phyloP scores from a whole-genome alignment of 2,888 invertebrate genomes.

The Lydus trimaculatus region DNA sequence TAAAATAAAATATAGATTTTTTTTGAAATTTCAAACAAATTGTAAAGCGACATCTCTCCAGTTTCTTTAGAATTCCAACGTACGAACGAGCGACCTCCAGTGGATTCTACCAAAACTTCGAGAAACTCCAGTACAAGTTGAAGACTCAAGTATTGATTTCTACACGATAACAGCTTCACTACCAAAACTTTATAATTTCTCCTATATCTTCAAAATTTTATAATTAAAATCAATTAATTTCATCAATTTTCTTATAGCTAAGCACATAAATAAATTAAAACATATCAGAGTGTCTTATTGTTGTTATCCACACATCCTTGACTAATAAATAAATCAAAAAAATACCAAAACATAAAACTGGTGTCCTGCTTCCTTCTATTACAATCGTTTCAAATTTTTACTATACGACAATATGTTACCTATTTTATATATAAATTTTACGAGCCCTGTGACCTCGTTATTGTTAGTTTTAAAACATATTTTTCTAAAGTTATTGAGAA shows the following conservation, averaged over 20 bases:
- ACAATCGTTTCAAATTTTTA: not conserved
- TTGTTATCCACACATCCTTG: too few species aligned
- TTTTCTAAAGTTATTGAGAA: conserved; percentile 15
- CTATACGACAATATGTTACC: not conserved
- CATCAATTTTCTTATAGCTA: too few species aligned
- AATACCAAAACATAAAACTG: too few species aligned
- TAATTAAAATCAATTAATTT: too few species aligned
- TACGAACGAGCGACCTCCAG: not conserved
- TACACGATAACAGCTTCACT: not conserved
- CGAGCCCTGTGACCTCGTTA: conserved; percentile 18
- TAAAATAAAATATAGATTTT: not conserved
- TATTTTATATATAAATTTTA: conserved; percentile 14
- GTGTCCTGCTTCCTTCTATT: not conserved
- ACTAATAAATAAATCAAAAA: too few species aligned
- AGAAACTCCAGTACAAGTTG: not conserved
- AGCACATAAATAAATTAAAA: too few species aligned
- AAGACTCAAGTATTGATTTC: not conserved
- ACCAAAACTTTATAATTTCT: too few species aligned
- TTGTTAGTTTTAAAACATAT: conserved; percentile 11
- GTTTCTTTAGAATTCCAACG: not conserved
- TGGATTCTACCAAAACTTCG: not conserved
- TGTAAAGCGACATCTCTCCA: not conserved
- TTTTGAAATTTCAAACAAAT: not conserved
- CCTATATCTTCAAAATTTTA: too few species aligned
- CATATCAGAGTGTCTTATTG: too few species aligned